Percentiles rank a stretch among this genome's conserved stretches.
These are phyloP conservation scores for Oligia strigilis DNA, from an alignment of 2,888 invertebrate species.

Conservation along the genomic window DNA sequence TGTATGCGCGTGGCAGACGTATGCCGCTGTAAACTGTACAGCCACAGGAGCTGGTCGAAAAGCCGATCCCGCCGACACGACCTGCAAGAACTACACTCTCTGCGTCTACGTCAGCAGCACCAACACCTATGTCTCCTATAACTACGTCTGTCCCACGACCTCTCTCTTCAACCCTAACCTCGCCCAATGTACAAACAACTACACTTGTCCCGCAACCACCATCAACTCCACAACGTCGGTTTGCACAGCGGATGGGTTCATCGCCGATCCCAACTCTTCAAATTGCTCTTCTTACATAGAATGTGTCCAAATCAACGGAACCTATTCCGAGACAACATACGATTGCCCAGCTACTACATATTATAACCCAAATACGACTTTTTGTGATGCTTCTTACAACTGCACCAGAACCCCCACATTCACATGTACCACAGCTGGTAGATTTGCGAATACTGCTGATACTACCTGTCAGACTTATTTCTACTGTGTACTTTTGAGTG, in stretches of 20 bases:
- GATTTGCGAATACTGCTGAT: conserved; percentile 82
- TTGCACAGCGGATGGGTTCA: conserved; percentile 49
- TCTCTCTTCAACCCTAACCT: conserved; percentile 66
- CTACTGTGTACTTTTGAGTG: conserved; percentile 77
- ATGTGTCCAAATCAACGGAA: conserved; percentile 79
- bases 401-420: conserved; percentile 74
- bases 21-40: conserved; percentile 79
- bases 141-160: conserved; percentile 84
- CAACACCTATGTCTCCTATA: conserved; percentile 75
- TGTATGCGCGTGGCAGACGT: conserved; percentile 69
- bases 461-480: conserved; percentile 83
- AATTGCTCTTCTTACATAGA: conserved; percentile 81
- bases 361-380: conserved; percentile 80
- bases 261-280: conserved; percentile 76
- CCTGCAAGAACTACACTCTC: conserved; percentile 84
- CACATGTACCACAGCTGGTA: conserved; percentile 81
- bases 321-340: conserved; percentile 74
- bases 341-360: conserved; percentile 78
- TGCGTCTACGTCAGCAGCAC: conserved; percentile 76
- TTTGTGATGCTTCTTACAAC: conserved; percentile 80
- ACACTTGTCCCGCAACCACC: conserved; percentile 33
- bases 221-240: conserved; percentile 24
- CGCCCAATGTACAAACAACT: conserved; percentile 40
- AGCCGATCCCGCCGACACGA: conserved; percentile 80
- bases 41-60: conserved; percentile 78